Percentiles rank a stretch among this genome's conserved stretches.
Conservation (phyloP, 2,888 invertebrate genomes). For the Eubasilissa splendida region DNA sequence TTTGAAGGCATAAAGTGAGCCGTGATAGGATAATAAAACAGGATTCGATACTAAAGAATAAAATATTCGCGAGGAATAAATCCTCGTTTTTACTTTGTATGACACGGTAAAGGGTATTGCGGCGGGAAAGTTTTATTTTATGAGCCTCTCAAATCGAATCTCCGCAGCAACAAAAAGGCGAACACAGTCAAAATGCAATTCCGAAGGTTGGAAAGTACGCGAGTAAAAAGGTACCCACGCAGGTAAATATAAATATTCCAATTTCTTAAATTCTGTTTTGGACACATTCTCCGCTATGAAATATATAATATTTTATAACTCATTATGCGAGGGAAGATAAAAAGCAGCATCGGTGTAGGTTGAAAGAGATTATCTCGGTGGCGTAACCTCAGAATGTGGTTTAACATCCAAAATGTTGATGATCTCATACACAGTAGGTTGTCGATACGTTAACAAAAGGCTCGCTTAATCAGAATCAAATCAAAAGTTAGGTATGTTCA, state of each 20-base stretch:
- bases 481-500: no score
- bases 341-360: background rate
- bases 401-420: no score
- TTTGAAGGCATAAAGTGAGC: background rate
- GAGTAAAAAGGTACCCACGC: background rate
- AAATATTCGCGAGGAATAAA: slow-evolving; percentile 5
- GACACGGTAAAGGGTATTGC: background rate
- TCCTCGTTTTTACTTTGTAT: background rate
- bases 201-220: background rate
- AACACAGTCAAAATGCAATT: background rate
- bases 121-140: slow-evolving; percentile 1
- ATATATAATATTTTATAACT: background rate
- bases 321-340: background rate
- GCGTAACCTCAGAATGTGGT: no score
- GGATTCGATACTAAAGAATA: background rate
- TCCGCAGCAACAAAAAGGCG: background rate
- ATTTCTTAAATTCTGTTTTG: background rate
- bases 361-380: no score
- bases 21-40: slow-evolving; percentile 6
- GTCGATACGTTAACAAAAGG: no score
- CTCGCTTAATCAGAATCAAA: no score
- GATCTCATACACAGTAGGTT: no score
- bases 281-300: background rate
- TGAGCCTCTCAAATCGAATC: background rate
- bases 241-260: background rate